A percentile compares a stretch with the other conserved stretches of the same genome.
phyloP scores from a whole-genome alignment of 2,797 vertebrate species.

The Anas bernieri region DNA sequence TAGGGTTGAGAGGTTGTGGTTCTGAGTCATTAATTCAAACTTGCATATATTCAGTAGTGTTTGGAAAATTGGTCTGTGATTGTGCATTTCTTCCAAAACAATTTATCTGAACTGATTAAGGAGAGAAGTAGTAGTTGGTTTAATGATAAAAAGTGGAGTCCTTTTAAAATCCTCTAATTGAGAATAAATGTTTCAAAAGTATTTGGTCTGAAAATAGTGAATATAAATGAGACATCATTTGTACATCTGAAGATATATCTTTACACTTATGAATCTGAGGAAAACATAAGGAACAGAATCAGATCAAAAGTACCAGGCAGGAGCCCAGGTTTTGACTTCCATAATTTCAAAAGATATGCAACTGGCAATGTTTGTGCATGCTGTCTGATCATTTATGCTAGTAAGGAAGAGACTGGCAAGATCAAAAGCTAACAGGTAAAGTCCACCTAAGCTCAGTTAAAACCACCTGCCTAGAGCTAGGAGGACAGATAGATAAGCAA shows the following conservation, averaged over 20 bases:
- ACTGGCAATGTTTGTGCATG: constrained; percentile 44
- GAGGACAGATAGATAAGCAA: not conserved
- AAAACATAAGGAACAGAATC: not conserved
- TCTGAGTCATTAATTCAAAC: constrained; percentile 47
- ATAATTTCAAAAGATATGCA: constrained; percentile 32
- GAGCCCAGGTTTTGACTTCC: constrained; percentile 8
- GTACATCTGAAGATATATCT: not conserved
- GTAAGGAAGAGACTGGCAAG: constrained; percentile 27
- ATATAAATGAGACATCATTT: not conserved
- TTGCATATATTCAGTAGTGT: constrained; percentile 3
- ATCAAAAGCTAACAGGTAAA: constrained; percentile 54
- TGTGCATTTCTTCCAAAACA: constrained; percentile 14
- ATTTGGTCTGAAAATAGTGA: not conserved
- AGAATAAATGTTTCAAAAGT: not conserved
- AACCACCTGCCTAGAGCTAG: not conserved
- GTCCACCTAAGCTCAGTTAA: constrained; percentile 49
- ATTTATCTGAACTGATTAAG: not conserved
- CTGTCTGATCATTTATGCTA: constrained; percentile 53
- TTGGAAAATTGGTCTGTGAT: constrained; percentile 29
- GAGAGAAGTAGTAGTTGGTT: not conserved
- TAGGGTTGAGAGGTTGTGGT: constrained; percentile 9
- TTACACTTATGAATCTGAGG: constrained; percentile 10
- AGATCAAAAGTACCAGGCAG: constrained; percentile 41
- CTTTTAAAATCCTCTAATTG: not conserved
- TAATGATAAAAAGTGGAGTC: not conserved